These are phyloP conservation scores for Catharus ustulatus DNA, from an alignment of 2,797 vertebrate genomes.

Conservation along the genomic window DNA sequence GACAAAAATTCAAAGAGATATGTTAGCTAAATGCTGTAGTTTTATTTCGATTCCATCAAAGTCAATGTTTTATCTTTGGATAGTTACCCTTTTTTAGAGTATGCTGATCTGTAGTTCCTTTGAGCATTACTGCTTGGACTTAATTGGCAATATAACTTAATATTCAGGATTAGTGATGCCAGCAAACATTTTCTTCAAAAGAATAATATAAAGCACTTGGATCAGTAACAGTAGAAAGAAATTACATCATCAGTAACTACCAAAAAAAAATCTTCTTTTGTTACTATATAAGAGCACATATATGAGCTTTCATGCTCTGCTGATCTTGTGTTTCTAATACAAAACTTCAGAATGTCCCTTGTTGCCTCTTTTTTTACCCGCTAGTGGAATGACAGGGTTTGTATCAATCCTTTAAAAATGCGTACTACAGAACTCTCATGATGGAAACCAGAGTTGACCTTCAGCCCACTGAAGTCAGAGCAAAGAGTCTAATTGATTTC, in stretches of 20 bases:
- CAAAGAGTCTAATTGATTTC: not conserved
- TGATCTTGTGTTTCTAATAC: not conserved
- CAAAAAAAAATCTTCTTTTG: not conserved
- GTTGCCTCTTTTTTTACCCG: not conserved
- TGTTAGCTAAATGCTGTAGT: not conserved
- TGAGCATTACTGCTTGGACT: not conserved
- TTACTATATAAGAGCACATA: not conserved
- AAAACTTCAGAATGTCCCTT: not conserved
- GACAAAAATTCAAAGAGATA: not conserved
- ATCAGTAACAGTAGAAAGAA: not conserved
- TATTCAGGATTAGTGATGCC: not conserved
- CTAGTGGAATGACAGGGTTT: not conserved
- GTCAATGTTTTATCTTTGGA: not conserved
- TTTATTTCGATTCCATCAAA: constrained; percentile 3
- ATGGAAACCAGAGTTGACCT: not conserved
- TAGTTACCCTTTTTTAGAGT: not conserved
- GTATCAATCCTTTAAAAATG: not conserved
- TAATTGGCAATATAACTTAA: not conserved
- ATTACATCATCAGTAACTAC: not conserved
- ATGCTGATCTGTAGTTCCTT: not conserved
- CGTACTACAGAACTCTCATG: accelerated
- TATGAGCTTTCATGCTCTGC: not conserved
- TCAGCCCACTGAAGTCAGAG: not conserved
- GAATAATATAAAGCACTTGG: not conserved
- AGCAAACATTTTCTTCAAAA: not conserved